Evolutionary conservation across 2,797 vertebrate species (phyloP), one percentile per base, ranked within the genome.

Genomic region (Cyclura pinguis): DNA sequence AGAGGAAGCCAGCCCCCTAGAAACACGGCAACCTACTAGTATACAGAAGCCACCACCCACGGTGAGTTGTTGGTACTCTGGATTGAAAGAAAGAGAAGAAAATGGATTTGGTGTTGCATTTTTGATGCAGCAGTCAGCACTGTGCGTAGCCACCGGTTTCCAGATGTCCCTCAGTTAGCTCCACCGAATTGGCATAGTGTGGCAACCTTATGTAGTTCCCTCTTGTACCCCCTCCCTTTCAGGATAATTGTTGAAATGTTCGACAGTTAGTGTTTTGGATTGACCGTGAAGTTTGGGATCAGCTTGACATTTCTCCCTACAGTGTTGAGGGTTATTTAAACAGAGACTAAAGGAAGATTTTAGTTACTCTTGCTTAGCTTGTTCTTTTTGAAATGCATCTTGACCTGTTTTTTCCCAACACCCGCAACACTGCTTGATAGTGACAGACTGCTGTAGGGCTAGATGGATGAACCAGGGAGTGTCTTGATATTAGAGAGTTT

Each of bases 1-100:
- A 97, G 97, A 97, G 95, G 97, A 98, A 90, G 89, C 93, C 93
- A 96, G 73, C 90, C 84, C 96, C 88, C 97, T 97, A 96, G 97
- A 98, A 93, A 93, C 96, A 84, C 96, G 92, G 74, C 96, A 97
- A 47, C 84, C 94, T 6, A 93, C 96, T 81, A 89, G 93, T 92
- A 95, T 87, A 90, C 97, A 97, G 96, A 97, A 97, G 52, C 89
- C 96, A 85, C 93, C 95, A 32, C 90, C 96, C 0, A 96, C 91
- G 95, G 97, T 98, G 95, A 97, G 97, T 97, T 92, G 92, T 76
- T 87, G 24, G 2, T 81, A 94, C 32, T 55, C 89, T 16, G 6
- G 14, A 57, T 57, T 78, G 62, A 64, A 47, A 87, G 6, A 57
- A 55, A 35, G 20, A 42, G 62, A 38, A 84, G 59, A 52, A 35